These are phyloP conservation scores for Scomber japonicus DNA, from an alignment of 2,113 vertebrate genomes.

Conservation along the genomic window DNA sequence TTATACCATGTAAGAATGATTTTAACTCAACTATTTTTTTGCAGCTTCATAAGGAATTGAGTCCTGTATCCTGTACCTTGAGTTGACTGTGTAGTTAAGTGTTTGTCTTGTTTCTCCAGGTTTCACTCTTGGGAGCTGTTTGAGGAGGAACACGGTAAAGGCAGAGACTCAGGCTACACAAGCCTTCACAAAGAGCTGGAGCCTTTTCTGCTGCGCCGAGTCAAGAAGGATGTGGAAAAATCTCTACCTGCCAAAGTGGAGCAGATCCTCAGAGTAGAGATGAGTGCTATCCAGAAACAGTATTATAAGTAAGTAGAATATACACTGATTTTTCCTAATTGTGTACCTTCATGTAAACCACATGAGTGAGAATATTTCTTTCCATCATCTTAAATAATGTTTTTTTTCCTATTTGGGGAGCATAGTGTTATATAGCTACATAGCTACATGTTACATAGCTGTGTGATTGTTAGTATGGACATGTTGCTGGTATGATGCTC, in stretches of 20 bases:
- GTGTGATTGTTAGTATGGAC: too few relatives aligned
- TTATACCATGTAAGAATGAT: too few relatives aligned
- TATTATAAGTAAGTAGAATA: conserved; percentile 94
- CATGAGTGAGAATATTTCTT: too few relatives aligned
- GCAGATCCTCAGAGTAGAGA: conserved; percentile 97
- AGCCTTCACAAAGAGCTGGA: conserved; percentile 99
- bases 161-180: conserved; percentile 95
- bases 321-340: not conserved
- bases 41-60: too few relatives aligned
- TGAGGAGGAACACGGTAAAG: conserved; percentile 98
- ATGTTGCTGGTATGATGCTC: too few relatives aligned
- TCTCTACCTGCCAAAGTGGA: conserved; percentile 99
- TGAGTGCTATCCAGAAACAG: conserved; percentile 98
- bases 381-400: too few relatives aligned
- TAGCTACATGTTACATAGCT: too few relatives aligned
- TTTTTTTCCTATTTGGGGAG: too few relatives aligned
- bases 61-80: not conserved
- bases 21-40: too few relatives aligned
- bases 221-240: conserved; percentile 99
- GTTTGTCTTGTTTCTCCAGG: conserved; percentile 74
- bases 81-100: not conserved
- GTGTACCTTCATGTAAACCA: not conserved
- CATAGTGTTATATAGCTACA: too few relatives aligned
- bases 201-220: conserved; percentile 94
- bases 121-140: conserved; percentile 98